phyloP scores from a whole-genome alignment of 2,113 vertebrate genomes.

The Aythya baeri region DNA sequence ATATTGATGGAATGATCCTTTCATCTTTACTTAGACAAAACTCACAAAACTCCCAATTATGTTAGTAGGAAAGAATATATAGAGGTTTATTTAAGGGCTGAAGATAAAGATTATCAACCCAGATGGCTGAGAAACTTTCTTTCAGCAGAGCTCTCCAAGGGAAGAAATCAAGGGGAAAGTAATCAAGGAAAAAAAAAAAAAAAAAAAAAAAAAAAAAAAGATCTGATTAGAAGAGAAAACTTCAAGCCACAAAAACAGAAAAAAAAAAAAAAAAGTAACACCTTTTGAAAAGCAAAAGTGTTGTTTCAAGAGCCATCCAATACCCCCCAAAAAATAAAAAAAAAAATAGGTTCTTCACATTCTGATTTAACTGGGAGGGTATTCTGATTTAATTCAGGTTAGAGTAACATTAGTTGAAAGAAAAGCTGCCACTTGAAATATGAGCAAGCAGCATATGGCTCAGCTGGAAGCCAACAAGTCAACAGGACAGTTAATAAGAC shows the following conservation, averaged over 20 bases:
- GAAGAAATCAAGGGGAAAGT: background rate
- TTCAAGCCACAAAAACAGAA: background rate
- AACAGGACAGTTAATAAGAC: background rate
- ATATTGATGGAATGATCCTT: background rate
- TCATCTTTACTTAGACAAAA: background rate
- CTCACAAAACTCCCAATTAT: background rate
- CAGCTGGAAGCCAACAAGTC: background rate
- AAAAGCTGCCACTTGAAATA: background rate
- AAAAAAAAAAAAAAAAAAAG: background rate
- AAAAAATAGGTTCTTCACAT: background rate
- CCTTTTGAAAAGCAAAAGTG: background rate
- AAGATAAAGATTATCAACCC: background rate
- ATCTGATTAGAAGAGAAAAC: background rate
- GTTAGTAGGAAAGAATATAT: background rate
- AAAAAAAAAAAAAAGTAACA: background rate
- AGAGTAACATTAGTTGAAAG: background rate
- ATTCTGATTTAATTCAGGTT: background rate
- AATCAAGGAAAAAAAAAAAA: background rate
- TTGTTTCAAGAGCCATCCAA: background rate
- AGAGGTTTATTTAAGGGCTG: background rate
- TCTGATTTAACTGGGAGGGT: background rate
- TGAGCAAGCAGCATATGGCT: background rate
- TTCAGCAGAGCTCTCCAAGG: background rate
- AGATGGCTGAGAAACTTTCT: background rate
- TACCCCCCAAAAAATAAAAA: background rate